A percentile compares a stretch with the other conserved stretches of the same genome.
These are phyloP conservation scores for Atta texana DNA, from an alignment of 1,140 invertebrate genomes.

Conservation along the genomic window DNA sequence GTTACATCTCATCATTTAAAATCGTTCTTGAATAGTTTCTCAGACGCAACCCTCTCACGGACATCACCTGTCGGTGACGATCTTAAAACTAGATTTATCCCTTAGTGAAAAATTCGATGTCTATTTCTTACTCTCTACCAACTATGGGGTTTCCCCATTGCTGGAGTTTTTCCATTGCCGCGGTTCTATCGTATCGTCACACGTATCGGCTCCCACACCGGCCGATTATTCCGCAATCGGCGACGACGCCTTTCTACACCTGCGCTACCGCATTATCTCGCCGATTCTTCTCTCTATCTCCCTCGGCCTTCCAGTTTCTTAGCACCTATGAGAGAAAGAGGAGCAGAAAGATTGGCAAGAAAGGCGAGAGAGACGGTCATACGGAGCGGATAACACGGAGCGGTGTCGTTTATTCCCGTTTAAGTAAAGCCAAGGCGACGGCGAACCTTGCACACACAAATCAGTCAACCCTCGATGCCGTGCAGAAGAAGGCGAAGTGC, in stretches of 20 bases:
- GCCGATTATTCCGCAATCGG: slow-evolving; percentile 76
- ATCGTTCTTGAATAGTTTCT: slow-evolving; percentile 1
- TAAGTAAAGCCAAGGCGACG: slow-evolving; percentile 82
- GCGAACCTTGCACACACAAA: slow-evolving; percentile 80
- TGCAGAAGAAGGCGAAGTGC: slow-evolving; percentile 73
- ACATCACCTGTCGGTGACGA: slow-evolving; percentile 6
- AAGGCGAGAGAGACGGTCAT: slow-evolving; percentile 50
- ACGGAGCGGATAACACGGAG: slow-evolving; percentile 66
- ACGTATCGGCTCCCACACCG: slow-evolving; percentile 71
- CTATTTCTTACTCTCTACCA: not conserved
- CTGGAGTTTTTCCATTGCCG: slow-evolving; percentile 43
- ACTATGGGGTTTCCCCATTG: slow-evolving; percentile 41
- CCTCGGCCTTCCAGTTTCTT: slow-evolving; percentile 44
- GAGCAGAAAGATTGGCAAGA: not conserved
- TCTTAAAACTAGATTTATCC: slow-evolving; percentile 51
- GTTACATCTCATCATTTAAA: not conserved
- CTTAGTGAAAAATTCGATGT: slow-evolving; percentile 62
- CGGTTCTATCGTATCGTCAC: slow-evolving; percentile 64
- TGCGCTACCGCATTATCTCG: slow-evolving; percentile 72
- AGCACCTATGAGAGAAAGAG: slow-evolving; percentile 15
- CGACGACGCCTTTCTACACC: slow-evolving; percentile 78
- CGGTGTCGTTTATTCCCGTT: slow-evolving; percentile 82
- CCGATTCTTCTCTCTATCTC: slow-evolving; percentile 68
- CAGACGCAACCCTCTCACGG: slow-evolving; percentile 23
- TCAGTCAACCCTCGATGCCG: slow-evolving; percentile 79